phyloP scores from a whole-genome alignment of 2,797 vertebrate genomes.

The Manis pentadactyla region DNA sequence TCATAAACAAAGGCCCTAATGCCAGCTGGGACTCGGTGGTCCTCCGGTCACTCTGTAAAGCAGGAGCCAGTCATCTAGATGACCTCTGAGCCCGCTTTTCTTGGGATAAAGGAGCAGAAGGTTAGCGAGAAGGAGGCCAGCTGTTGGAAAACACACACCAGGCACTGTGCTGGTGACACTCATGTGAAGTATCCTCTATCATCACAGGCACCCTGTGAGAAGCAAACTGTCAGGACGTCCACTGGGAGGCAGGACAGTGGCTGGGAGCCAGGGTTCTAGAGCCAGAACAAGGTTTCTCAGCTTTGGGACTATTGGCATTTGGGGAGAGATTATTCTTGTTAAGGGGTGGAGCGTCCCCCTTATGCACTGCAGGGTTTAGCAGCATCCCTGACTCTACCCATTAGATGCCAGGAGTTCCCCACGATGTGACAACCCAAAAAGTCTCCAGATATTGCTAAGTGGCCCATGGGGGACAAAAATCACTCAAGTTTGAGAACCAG shows the following conservation, averaged over 20 bases:
- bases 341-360: not conserved
- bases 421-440: not conserved
- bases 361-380: fast-evolving
- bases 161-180: fast-evolving
- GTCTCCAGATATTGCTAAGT: too few species aligned
- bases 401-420: not conserved
- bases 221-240: fast-evolving
- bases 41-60: not conserved
- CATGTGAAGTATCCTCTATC: fast-evolving
- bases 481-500: not conserved
- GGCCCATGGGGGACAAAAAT: too few species aligned
- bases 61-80: not conserved
- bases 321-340: not conserved
- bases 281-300: not conserved
- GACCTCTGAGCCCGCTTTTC: not conserved
- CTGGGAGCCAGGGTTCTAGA: fast-evolving
- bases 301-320: fast-evolving
- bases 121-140: fast-evolving
- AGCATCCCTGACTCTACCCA: not conserved
- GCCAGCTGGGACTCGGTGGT: not conserved
- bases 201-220: fast-evolving
- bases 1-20: not conserved
- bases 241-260: fast-evolving
- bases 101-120: fast-evolving
- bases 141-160: fast-evolving